Conservation (phyloP, 2,113 vertebrate species). For the Otolemur garnettii region DNA sequence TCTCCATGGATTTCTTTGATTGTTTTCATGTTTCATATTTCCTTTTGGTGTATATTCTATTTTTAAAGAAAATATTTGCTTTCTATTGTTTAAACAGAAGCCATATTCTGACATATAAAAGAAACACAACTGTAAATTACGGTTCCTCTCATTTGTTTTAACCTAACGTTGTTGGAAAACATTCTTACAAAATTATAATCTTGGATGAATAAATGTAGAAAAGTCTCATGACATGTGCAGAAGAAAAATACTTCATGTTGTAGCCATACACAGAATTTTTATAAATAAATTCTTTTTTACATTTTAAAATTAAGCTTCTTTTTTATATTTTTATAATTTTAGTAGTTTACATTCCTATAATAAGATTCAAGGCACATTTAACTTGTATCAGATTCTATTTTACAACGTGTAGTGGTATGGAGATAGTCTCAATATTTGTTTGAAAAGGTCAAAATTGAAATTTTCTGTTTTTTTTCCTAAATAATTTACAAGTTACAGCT, state of each 20-base stretch:
- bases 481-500: neutral
- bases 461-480: neutral
- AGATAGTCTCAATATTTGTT: neutral
- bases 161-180: too few relatives aligned
- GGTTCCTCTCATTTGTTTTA: too few relatives aligned
- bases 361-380: constrained; percentile 34
- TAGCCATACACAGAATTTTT: too few relatives aligned
- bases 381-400: constrained; percentile 3
- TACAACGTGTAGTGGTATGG: neutral
- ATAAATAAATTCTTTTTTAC: too few relatives aligned
- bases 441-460: neutral
- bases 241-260: too few relatives aligned
- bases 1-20: neutral
- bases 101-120: too few relatives aligned
- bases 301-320: neutral
- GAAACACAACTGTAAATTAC: too few relatives aligned
- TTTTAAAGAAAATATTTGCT: too few relatives aligned
- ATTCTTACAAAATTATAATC: too few relatives aligned
- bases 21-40: neutral
- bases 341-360: neutral
- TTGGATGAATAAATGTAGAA: too few relatives aligned
- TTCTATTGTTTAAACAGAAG: too few relatives aligned
- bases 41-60: neutral
- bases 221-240: too few relatives aligned
- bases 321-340: neutral